These are phyloP conservation scores for Aramus guarauna DNA, from an alignment of 2,113 vertebrate species.

Conservation along the genomic window DNA sequence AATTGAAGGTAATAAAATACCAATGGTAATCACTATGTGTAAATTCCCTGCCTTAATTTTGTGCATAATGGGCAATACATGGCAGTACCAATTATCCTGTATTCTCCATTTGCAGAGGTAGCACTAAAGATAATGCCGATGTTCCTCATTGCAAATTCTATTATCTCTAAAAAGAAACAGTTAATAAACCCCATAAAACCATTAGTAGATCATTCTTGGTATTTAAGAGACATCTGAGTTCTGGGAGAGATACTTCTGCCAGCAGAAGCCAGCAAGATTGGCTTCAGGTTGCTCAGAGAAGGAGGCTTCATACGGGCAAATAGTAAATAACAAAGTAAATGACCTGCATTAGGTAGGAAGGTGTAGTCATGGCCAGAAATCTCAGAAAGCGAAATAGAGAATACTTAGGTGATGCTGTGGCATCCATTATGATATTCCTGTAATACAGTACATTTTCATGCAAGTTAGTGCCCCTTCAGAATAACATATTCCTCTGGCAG, in stretches of 20 bases:
- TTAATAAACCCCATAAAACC: slow-evolving; percentile 63
- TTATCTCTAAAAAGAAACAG: slow-evolving; percentile 64
- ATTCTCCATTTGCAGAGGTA: slow-evolving; percentile 50
- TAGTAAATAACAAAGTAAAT: neutral
- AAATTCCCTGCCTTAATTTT: slow-evolving; percentile 38
- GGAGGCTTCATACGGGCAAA: neutral
- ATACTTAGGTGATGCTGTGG: neutral
- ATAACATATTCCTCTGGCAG: neutral
- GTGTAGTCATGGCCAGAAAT: neutral
- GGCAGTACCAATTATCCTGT: slow-evolving; percentile 33
- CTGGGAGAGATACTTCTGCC: neutral
- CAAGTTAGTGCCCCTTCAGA: neutral
- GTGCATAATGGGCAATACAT: slow-evolving; percentile 15
- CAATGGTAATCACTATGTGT: neutral
- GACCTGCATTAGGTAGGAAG: neutral
- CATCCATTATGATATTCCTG: neutral
- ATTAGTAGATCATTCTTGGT: slow-evolving; percentile 47
- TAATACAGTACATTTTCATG: neutral
- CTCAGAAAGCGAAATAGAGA: neutral
- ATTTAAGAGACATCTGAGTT: slow-evolving; percentile 20
- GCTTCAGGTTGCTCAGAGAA: neutral
- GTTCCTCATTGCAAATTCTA: slow-evolving; percentile 29
- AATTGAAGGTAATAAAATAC: neutral
- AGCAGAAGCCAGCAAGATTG: neutral
- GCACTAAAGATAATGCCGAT: slow-evolving; percentile 33